phyloP scores from a whole-genome alignment of 2,113 vertebrate genomes.

The Engystomops pustulosus region DNA sequence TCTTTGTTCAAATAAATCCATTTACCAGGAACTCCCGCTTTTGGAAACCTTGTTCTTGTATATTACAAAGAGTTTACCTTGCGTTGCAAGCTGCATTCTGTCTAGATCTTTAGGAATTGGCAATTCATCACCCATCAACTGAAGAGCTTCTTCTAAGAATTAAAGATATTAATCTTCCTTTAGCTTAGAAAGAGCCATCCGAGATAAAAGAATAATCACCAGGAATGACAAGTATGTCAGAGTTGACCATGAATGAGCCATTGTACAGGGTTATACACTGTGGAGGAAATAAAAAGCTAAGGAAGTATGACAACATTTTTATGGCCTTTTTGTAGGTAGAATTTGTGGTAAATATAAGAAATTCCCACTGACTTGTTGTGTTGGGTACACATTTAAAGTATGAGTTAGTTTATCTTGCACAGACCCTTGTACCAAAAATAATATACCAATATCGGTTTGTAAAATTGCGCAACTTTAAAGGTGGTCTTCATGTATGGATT shows the following conservation, averaged over 20 bases:
- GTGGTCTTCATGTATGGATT: too few relatives aligned
- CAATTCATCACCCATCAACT: conserved; percentile 50
- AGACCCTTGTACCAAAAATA: too few relatives aligned
- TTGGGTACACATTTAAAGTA: too few relatives aligned
- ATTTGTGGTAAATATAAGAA: background rate
- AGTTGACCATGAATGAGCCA: conserved; percentile 35
- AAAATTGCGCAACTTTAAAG: too few relatives aligned
- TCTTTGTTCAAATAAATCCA: conserved; percentile 16
- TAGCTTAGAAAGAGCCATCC: conserved; percentile 37
- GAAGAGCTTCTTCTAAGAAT: conserved; percentile 34
- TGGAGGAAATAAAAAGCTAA: conserved; percentile 24
- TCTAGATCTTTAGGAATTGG: conserved; percentile 25
- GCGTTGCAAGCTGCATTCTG: background rate
- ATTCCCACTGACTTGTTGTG: background rate
- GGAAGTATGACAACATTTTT: background rate
- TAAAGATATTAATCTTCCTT: conserved; percentile 54
- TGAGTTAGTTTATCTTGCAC: too few relatives aligned
- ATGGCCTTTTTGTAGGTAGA: background rate
- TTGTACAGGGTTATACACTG: conserved; percentile 15
- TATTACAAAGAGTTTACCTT: conserved; percentile 20
- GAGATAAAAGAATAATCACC: conserved; percentile 56
- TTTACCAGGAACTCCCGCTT: background rate
- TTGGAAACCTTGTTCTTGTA: background rate
- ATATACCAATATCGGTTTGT: too few relatives aligned
- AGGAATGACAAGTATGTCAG: conserved; percentile 47